Evolutionary conservation across 2,888 invertebrate genomes (phyloP), one percentile per base, ranked within the genome.

Genomic region (Iphiclides podalirius): DNA sequence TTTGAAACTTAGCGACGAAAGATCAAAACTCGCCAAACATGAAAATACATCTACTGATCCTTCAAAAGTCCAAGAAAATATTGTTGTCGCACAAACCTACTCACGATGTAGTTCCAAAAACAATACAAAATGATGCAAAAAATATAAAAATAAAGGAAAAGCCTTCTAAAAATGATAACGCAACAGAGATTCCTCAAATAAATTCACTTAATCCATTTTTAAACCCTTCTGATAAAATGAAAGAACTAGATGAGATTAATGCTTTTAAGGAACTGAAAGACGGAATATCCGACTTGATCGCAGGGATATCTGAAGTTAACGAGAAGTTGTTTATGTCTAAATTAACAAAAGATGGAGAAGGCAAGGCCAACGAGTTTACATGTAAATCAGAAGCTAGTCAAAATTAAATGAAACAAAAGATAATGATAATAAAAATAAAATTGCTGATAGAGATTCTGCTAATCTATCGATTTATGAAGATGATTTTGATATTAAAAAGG

Each of bases 181-280:
- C 39, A 20, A 23, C 45, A 9, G 26, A 53, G 52, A 44, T 65
- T 23, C 64, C 67, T 28, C 66, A 72, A 52, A 67, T 70, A 7
- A 78, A 79, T 59, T 79, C 83, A 1, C 67, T 79, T 0, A 87
- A 87, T 58, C 86, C 86, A 9, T 87, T 87, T 50, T 62, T 85
- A 31, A 81, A 76, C 53, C 67, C 71, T 52, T 78, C 81, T 43
- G 72, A 77, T 45, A 80, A 75, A 69, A 64, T 84, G 14, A 79
- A 83, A 59, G 85, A 86, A 64, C 74, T 88, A 1, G 80, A 80
- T 57, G 87, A 82, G 70, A 85, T 86, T 15, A 84, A 84, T 56
- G 87, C 88, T 28, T 89, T 89, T 16, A 84, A 83, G 66, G 89
- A 89, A 68, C 64, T 89, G 12, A 87, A 89, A 69, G 84, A 88